These are phyloP conservation scores for Phodopus roborovskii DNA, from an alignment of 2,113 vertebrate genomes.

Conservation along the genomic window DNA sequence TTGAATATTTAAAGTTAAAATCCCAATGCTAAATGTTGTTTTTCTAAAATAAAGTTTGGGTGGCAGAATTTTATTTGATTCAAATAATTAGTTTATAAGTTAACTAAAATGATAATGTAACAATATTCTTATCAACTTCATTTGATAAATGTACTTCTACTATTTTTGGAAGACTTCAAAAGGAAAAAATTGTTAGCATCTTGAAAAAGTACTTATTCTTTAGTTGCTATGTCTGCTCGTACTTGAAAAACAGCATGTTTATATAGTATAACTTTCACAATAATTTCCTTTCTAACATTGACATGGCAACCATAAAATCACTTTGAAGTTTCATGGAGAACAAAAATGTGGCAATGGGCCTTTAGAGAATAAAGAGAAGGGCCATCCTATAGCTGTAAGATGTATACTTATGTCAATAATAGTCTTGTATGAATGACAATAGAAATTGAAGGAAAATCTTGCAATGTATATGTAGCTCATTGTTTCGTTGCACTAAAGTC, in stretches of 20 bases:
- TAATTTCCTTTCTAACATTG: conserved; percentile 43
- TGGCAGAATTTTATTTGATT: neutral
- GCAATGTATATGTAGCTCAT: conserved; percentile 13
- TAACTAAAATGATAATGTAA: neutral
- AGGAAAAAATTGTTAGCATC: neutral
- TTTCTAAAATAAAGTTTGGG: neutral
- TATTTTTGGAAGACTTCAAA: neutral
- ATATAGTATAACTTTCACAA: neutral
- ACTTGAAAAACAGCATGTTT: neutral
- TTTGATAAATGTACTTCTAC: conserved; percentile 37
- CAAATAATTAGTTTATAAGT: conserved; percentile 12
- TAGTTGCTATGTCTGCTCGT: neutral
- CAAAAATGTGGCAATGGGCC: conserved; percentile 4
- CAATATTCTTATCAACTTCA: neutral
- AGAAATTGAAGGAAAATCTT: conserved; percentile 13
- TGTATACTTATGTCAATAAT: neutral
- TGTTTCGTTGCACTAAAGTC: conserved; percentile 30
- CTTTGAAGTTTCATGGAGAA: neutral
- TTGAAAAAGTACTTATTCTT: neutral
- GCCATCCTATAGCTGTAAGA: conserved; percentile 44
- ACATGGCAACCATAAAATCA: conserved; percentile 27
- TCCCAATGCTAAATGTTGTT: neutral
- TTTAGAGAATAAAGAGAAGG: neutral
- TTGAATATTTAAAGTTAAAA: neutral
- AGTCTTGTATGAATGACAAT: neutral